These are phyloP conservation scores for Zingel zingel DNA, from an alignment of 2,113 vertebrate species.

Conservation along the genomic window DNA sequence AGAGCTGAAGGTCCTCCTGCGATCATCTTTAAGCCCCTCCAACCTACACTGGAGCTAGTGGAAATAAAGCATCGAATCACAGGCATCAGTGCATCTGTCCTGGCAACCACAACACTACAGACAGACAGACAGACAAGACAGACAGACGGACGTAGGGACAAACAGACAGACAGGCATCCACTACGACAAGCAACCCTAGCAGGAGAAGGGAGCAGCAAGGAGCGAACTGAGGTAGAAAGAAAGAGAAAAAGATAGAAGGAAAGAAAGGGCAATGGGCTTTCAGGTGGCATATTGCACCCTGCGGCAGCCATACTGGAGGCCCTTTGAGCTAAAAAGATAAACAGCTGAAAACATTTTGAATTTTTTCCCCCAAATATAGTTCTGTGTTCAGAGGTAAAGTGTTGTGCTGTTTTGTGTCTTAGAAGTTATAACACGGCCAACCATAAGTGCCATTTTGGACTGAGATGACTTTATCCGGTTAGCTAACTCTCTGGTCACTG, in stretches of 20 bases:
- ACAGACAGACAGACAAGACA: slow-evolving; percentile 66
- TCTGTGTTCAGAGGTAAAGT: neutral
- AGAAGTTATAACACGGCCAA: neutral
- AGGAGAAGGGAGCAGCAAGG: slow-evolving; percentile 41
- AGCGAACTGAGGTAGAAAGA: slow-evolving; percentile 12
- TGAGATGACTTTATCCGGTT: neutral
- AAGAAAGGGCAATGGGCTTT: slow-evolving; percentile 16
- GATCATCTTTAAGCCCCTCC: slow-evolving; percentile 99
- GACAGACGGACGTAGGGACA: slow-evolving; percentile 18
- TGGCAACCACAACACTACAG: slow-evolving; percentile 88
- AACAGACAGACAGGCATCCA: slow-evolving; percentile 65
- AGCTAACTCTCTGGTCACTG: neutral
- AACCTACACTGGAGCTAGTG: slow-evolving; percentile 99
- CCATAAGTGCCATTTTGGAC: neutral
- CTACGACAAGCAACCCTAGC: slow-evolving; percentile 69
- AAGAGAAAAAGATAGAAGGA: slow-evolving; percentile 1
- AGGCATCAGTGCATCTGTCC: slow-evolving; percentile 87
- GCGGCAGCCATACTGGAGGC: slow-evolving; percentile 19
- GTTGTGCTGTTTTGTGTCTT: no score
- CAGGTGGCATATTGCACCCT: slow-evolving; percentile 13
- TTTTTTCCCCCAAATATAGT: neutral
- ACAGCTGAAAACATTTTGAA: neutral
- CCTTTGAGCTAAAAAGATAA: neutral
- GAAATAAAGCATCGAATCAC: slow-evolving; percentile 87
- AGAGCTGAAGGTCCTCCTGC: slow-evolving; percentile 99